phyloP scores from a whole-genome alignment of 1,140 invertebrate genomes.

The Littorina saxatilis region DNA sequence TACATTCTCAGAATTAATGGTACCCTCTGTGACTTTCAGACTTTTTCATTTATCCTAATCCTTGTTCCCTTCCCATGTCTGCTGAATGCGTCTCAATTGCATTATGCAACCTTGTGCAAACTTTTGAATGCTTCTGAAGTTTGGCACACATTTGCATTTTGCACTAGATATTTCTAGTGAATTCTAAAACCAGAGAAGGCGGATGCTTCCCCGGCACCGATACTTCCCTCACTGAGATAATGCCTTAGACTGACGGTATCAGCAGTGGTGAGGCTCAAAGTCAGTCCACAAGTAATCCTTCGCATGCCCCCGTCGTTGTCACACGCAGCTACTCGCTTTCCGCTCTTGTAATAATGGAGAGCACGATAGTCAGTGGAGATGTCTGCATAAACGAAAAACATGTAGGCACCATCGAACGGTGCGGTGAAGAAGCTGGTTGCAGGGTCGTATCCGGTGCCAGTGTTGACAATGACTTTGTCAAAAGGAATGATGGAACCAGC shows the following conservation, averaged over 20 bases:
- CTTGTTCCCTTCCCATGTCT: no score
- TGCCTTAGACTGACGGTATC: neutral
- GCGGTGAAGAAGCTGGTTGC: conserved; percentile 14
- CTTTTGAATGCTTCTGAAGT: no score
- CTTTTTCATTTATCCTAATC: no score
- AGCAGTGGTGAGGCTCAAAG: conserved; percentile 20
- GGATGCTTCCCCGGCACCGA: no score
- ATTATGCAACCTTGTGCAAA: no score
- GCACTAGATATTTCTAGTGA: no score
- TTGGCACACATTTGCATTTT: no score
- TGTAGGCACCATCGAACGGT: neutral
- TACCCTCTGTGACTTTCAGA: no score
- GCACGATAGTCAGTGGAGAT: neutral
- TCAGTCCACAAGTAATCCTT: conserved; percentile 10
- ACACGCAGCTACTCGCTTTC: neutral
- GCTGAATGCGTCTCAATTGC: no score
- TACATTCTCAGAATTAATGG: no score
- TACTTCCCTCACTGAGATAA: no score
- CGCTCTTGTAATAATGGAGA: neutral
- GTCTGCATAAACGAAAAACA: conserved; percentile 31
- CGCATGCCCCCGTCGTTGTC: conserved; percentile 4
- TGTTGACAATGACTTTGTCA: conserved; percentile 7
- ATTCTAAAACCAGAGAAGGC: no score
- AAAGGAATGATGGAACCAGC: neutral
- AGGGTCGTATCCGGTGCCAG: neutral